Percentiles rank a stretch among this genome's conserved stretches.
Evolutionary conservation across 1,140 invertebrate genomes (phyloP).

Genomic region (Pogonus chalceus): DNA sequence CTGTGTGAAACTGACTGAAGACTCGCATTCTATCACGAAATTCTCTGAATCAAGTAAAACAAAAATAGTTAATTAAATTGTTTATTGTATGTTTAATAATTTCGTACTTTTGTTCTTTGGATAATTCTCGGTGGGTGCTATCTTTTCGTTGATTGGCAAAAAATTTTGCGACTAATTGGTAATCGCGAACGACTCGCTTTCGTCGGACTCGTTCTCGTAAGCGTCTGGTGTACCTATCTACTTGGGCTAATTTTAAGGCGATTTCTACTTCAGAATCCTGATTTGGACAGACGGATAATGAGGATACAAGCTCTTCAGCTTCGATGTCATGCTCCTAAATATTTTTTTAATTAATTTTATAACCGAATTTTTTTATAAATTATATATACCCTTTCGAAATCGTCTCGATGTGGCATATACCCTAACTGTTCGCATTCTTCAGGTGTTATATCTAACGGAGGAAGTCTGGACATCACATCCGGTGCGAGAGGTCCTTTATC

Average conservation of each 20-base stretch:
- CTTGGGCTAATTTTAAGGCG: slow-evolving; percentile 65
- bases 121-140: slow-evolving; percentile 51
- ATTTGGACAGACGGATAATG: slow-evolving; percentile 58
- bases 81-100: too few species aligned
- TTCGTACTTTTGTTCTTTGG: slow-evolving; percentile 63
- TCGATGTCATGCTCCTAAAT: slow-evolving; percentile 81
- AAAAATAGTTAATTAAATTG: slow-evolving; percentile 9
- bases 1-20: slow-evolving; percentile 80
- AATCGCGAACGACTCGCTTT: slow-evolving; percentile 80
- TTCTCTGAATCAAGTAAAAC: slow-evolving; percentile 41
- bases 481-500: slow-evolving; percentile 75
- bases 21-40: slow-evolving; percentile 71
- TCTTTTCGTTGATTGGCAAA: slow-evolving; percentile 54
- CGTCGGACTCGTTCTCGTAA: slow-evolving; percentile 75
- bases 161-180: slow-evolving; percentile 72
- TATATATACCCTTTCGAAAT: slow-evolving; percentile 75
- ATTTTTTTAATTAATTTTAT: neutral
- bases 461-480: slow-evolving; percentile 57
- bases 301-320: slow-evolving; percentile 79
- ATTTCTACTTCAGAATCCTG: slow-evolving; percentile 87
- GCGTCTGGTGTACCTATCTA: slow-evolving; percentile 81
- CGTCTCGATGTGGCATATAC: slow-evolving; percentile 93
- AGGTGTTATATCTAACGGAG: slow-evolving; percentile 64
- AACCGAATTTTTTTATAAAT: neutral
- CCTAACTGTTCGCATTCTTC: slow-evolving; percentile 83